A percentile compares a stretch with the other conserved stretches of the same genome.
These are phyloP conservation scores for Aselliscus stoliczkanus DNA, from an alignment of 2,797 vertebrate genomes.

Conservation along the genomic window DNA sequence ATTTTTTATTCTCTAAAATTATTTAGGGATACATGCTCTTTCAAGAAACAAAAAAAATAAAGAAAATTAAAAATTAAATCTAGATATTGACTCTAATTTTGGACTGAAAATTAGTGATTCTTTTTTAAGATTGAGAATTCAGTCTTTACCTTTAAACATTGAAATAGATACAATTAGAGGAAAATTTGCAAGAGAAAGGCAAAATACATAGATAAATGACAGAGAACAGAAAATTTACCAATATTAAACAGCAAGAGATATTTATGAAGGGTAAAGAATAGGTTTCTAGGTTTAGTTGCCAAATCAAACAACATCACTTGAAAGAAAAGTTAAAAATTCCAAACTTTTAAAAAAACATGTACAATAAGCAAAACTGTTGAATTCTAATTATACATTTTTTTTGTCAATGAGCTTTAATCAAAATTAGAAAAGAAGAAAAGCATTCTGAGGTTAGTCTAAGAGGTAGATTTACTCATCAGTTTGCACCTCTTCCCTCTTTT, in stretches of 20 bases:
- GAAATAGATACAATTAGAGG: neutral
- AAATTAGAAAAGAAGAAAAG: neutral
- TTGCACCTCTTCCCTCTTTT: neutral
- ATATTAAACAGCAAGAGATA: neutral
- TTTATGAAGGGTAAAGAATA: neutral
- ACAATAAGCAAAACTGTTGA: neutral
- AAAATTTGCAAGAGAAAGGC: neutral
- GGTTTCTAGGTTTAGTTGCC: neutral
- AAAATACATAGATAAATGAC: neutral
- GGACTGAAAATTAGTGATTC: neutral
- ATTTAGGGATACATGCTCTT: neutral
- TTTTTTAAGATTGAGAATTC: neutral
- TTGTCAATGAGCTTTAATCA: neutral
- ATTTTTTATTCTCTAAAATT: neutral
- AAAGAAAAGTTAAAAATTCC: neutral
- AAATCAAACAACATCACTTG: neutral
- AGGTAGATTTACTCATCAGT: neutral
- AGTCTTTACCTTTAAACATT: neutral
- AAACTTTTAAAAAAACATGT: neutral
- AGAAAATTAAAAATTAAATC: neutral
- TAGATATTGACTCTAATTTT: neutral
- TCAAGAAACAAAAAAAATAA: neutral
- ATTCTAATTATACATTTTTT: neutral
- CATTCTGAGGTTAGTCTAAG: neutral
- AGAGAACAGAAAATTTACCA: neutral